Conservation (phyloP, 1,140 invertebrate genomes). For the Drosophila funebris region DNA sequence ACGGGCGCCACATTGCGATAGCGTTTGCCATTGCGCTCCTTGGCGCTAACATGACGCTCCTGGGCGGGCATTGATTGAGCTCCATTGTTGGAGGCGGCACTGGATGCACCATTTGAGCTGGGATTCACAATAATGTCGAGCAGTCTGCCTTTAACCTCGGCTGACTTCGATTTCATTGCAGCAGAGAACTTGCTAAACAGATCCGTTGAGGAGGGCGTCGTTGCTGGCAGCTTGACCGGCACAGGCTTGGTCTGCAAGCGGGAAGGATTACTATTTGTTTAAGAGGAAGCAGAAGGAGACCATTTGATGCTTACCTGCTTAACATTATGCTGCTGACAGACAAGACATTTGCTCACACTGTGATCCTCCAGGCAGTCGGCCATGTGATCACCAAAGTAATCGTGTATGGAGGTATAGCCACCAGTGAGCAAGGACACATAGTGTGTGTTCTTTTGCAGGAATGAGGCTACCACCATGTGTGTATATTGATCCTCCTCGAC, state of each 20-base stretch:
- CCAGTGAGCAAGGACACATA: constrained; percentile 96
- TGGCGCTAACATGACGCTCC: constrained; percentile 91
- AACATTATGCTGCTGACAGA: constrained; percentile 86
- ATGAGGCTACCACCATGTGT: constrained; percentile 99
- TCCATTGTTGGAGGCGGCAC: constrained; percentile 39
- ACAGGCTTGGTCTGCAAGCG: constrained; percentile 43
- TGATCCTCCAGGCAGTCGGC: constrained; percentile 92
- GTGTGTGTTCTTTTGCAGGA: constrained; percentile 96
- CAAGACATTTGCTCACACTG: constrained; percentile 90
- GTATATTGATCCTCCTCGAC: constrained; percentile 98
- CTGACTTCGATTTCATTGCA: constrained; percentile 94
- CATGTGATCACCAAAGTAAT: constrained; percentile 92
- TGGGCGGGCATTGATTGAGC: constrained; percentile 79
- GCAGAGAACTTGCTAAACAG: constrained; percentile 91
- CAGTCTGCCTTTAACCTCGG: constrained; percentile 96
- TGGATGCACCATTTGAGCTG: constrained; percentile 77
- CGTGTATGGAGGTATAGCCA: constrained; percentile 95
- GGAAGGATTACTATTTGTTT: background rate
- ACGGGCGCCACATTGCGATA: constrained; percentile 96
- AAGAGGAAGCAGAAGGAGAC: background rate
- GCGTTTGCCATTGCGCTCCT: constrained; percentile 92
- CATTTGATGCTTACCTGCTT: constrained; percentile 44
- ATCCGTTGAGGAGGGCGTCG: constrained; percentile 85
- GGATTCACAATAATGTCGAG: constrained; percentile 97
- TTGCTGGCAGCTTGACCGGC: constrained; percentile 55